Conservation (phyloP, 2,113 vertebrate species). For the Pyrgilauda ruficollis region DNA sequence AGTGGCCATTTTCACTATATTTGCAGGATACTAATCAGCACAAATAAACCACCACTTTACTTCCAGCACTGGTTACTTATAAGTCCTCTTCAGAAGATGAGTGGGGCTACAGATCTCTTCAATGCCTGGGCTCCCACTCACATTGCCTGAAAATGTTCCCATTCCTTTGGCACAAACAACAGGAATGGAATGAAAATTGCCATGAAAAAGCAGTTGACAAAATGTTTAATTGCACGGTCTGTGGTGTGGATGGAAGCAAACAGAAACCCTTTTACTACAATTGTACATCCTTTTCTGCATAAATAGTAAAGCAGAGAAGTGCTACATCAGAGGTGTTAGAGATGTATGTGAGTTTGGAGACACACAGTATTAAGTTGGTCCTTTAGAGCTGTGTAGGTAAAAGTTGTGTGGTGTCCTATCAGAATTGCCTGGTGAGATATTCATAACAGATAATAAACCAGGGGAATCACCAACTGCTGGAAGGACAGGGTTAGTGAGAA, state of each 20-base stretch:
- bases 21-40: conserved; percentile 27
- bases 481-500: neutral
- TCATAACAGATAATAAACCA: neutral
- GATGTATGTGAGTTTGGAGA: neutral
- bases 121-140: neutral
- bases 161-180: conserved; percentile 7
- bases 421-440: neutral
- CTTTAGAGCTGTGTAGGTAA: neutral
- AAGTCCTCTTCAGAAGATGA: neutral
- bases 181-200: conserved; percentile 10
- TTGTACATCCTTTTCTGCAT: neutral
- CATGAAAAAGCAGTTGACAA: neutral
- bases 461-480: neutral
- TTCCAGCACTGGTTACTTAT: neutral
- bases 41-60: neutral
- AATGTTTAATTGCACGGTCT: neutral
- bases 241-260: neutral
- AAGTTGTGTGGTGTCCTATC: neutral
- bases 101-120: neutral
- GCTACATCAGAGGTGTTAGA: neutral
- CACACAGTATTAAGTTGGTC: neutral
- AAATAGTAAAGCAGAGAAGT: conserved; percentile 17
- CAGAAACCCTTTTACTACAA: neutral
- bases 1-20: neutral
- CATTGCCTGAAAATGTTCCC: neutral